phyloP scores from a whole-genome alignment of 1,140 invertebrate species.

The Eupristina koningsbergeri region DNA sequence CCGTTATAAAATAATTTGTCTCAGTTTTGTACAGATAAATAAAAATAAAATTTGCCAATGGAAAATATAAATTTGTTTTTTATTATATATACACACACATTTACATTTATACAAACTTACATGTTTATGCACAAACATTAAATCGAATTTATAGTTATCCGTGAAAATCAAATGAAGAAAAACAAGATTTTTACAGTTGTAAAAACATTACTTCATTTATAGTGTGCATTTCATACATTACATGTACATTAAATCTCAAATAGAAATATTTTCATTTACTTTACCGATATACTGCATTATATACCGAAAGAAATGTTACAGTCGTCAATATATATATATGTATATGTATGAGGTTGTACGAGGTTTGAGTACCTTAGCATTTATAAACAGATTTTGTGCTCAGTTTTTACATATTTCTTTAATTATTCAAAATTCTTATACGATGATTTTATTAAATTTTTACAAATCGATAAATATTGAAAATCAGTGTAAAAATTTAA shows the following conservation, averaged over 20 bases:
- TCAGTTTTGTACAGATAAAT: slow-evolving; percentile 55
- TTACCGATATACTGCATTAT: not conserved
- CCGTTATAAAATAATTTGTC: not conserved
- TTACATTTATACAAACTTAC: too few relatives aligned
- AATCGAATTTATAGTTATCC: too few relatives aligned
- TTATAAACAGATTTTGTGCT: not conserved
- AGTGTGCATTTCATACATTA: not conserved
- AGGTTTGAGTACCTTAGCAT: slow-evolving; percentile 19
- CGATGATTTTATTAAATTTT: not conserved
- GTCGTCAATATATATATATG: not conserved
- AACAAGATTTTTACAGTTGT: slow-evolving; percentile 13
- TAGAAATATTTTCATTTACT: slow-evolving; percentile 20
- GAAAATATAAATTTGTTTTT: slow-evolving; percentile 49
- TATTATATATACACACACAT: too few relatives aligned
- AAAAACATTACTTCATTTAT: slow-evolving; percentile 15
- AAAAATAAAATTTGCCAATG: slow-evolving; percentile 43
- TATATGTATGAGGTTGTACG: slow-evolving; percentile 35
- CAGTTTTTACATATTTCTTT: not conserved
- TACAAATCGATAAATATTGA: not conserved
- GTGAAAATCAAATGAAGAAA: slow-evolving; percentile 2
- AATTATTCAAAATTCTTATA: not conserved
- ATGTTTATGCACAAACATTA: too few relatives aligned
- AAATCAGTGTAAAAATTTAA: too few relatives aligned
- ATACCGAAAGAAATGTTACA: slow-evolving; percentile 20
- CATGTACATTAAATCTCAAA: not conserved